phyloP scores from a whole-genome alignment of 2,888 invertebrate genomes.

The Tubulanus polymorphus region DNA sequence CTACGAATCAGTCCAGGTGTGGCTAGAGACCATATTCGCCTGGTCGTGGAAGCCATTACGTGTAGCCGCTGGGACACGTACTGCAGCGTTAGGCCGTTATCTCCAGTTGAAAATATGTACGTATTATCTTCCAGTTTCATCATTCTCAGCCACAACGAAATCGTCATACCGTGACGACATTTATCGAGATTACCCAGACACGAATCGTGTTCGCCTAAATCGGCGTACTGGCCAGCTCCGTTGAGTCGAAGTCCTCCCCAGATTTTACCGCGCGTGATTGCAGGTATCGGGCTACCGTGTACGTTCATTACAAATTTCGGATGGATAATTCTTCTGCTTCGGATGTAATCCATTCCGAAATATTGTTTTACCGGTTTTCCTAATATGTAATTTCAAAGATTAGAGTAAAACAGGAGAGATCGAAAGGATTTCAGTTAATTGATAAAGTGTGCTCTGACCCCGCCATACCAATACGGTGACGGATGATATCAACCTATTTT shows the following conservation, averaged over 20 bases:
- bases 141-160: conserved; percentile 35
- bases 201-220: conserved; percentile 29
- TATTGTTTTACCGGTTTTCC: conserved; percentile 34
- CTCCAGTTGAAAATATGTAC: conserved; percentile 39
- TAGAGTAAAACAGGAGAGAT: too few species aligned
- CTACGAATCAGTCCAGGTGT: conserved; percentile 23
- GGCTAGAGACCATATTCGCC: conserved; percentile 28
- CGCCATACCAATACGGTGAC: too few species aligned
- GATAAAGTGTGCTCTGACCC: too few species aligned
- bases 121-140: conserved; percentile 35
- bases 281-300: conserved; percentile 25
- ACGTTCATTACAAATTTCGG: conserved; percentile 24
- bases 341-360: conserved; percentile 34
- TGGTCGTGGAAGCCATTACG: conserved; percentile 24
- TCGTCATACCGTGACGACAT: conserved; percentile 33
- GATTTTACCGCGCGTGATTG: conserved; percentile 27
- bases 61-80: conserved; percentile 33
- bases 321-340: conserved; percentile 24
- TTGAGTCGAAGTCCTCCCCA: conserved; percentile 28
- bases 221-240: conserved; percentile 27
- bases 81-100: conserved; percentile 37
- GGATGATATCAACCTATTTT: too few species aligned
- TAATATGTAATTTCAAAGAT: too few species aligned
- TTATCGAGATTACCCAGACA: conserved; percentile 40
- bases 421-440: too few species aligned